phyloP scores from a whole-genome alignment of 2,888 invertebrate species.

The Oscheius myriophilus region DNA sequence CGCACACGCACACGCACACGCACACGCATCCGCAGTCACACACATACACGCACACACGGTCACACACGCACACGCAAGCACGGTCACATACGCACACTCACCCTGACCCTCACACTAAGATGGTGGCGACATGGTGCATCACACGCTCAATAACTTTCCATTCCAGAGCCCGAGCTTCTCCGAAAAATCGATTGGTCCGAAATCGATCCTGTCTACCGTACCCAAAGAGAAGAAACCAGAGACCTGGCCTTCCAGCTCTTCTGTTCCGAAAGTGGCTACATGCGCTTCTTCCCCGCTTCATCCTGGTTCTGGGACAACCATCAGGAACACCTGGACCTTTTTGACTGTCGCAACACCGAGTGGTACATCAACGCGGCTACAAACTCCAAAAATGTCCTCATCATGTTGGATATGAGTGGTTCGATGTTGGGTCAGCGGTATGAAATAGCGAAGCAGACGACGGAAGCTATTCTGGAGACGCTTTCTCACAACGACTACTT shows the following conservation, averaged over 20 bases:
- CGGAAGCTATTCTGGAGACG: constrained; percentile 88
- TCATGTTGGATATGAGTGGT: constrained; percentile 83
- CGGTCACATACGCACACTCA: too few relatives aligned
- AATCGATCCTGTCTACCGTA: constrained; percentile 77
- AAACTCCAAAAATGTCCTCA: constrained; percentile 94
- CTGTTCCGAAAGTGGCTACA: constrained; percentile 89
- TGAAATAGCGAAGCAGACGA: constrained; percentile 89
- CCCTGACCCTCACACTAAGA: too few relatives aligned
- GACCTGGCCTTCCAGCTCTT: constrained; percentile 88
- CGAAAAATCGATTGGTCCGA: constrained; percentile 93
- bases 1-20: too few relatives aligned
- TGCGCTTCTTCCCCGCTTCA: constrained; percentile 84
- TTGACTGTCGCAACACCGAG: constrained; percentile 79
- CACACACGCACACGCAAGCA: too few relatives aligned
- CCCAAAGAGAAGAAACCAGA: constrained; percentile 66
- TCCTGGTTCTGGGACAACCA: constrained; percentile 69
- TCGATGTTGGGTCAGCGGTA: constrained; percentile 76
- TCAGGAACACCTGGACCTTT: constrained; percentile 78
- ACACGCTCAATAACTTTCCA: neutral
- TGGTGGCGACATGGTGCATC: too few relatives aligned
- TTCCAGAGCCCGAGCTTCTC: constrained; percentile 81
- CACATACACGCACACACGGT: too few relatives aligned
- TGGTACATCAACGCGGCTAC: constrained; percentile 94
- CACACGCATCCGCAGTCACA: too few relatives aligned
- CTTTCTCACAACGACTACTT: constrained; percentile 97